Percentiles rank a stretch among this genome's conserved stretches.
Conservation (phyloP, 2,113 vertebrate species). For the Cacatua alba region DNA sequence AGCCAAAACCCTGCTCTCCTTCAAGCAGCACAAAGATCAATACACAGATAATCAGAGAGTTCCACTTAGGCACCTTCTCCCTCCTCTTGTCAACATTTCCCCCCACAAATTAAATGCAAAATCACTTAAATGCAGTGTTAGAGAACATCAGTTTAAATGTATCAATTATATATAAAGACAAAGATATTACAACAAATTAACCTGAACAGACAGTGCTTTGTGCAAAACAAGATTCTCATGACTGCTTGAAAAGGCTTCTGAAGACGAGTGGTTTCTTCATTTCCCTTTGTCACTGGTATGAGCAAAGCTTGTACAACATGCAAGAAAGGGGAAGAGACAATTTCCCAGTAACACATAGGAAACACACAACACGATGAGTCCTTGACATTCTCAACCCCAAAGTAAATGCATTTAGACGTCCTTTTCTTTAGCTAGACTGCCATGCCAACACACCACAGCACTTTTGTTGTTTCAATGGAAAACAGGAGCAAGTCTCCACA, state of each 20-base stretch:
- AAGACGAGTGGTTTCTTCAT: not conserved
- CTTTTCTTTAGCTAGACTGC: not conserved
- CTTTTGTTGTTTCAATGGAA: not conserved
- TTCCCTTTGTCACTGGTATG: not conserved
- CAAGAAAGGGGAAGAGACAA: not conserved
- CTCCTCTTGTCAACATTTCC: not conserved
- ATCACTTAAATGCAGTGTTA: not conserved
- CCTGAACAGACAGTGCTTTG: not conserved
- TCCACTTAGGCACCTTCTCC: not conserved
- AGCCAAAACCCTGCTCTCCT: not conserved
- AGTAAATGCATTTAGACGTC: not conserved
- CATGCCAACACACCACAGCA: not conserved
- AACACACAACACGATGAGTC: not conserved
- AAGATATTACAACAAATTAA: not conserved
- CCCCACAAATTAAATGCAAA: not conserved
- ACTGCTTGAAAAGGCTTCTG: not conserved
- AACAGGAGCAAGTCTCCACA: accelerated
- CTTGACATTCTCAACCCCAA: not conserved
- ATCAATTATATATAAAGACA: not conserved
- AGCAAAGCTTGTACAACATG: not conserved
- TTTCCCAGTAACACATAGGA: not conserved
- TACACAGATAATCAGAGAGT: accelerated
- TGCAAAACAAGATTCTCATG: not conserved
- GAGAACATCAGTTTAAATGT: not conserved
- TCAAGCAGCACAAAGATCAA: not conserved